Evolutionary conservation across 2,888 invertebrate species (phyloP), one percentile per base, ranked within the genome.

Genomic region (Drosophila subquinaria): DNA sequence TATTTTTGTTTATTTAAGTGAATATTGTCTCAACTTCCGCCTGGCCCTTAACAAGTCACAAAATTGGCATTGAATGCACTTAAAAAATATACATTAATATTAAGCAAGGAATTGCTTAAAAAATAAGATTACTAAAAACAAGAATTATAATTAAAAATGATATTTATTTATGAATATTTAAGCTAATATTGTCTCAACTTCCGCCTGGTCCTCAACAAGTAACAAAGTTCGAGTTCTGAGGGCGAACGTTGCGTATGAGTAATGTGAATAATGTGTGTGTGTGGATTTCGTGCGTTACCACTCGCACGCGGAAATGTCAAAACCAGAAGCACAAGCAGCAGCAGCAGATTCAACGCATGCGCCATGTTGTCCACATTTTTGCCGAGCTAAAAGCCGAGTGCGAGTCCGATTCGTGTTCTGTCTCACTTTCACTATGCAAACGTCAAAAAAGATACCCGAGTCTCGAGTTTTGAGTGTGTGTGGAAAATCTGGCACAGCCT

Each of bases 371-470:
- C 30, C 35, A 17, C 17, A 33, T 13, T 11, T 9, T 20, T 4
- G 59, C 55, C 42, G 63, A 64, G 50, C 30, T 13, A 3, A 4
- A 1, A 38, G 35, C 56, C 40, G 40, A 70, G 38, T 4, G 9
- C 40, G 17, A 10, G 40, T 6, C n/a, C 20, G n/a, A 10, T 4
- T 30, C 51, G 30, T 3, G 10, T 23, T 20, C 45, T 57, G 52
- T 45, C 70, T 73, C 65, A 73, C 81, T 76, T 68, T 81, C 71
- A 82, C 81, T 76, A 50, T 45, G 63, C 69, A 51, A 69, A 45
- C 59, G 68, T 69, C 42, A 71, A 63, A 61, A 51, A 17, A 48
- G 43, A 38, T 38, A 48, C 36, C 47, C 48, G 48, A 57, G 40
- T 43, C 33, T 59, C 45, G 36, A 17, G 36, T 27, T 5, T 27